Base-by-base conservation (phyloP, 2,888 invertebrate genomes). In the Phaonia tiefii region DNA sequence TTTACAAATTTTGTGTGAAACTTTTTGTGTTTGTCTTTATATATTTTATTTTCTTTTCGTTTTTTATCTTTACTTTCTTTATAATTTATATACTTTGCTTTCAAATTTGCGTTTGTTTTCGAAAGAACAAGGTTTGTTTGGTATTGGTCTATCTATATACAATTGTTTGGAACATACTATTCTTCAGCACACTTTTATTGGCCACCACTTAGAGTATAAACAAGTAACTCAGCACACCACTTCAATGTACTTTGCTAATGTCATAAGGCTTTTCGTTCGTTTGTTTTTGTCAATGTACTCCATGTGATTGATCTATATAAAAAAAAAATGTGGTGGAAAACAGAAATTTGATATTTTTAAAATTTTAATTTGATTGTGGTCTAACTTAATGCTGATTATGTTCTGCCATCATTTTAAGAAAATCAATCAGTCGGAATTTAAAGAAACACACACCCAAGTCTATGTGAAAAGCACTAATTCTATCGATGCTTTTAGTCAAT, bases 21-120 rank as follows among this genome's bases (percentile, higher is more conserved):
- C 65, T 76, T 13, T 31, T 39, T 70, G 63, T 11, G 42, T 60
- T 69, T 60, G 17, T 72, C 65, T 49, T 66, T 72, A 13, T 37
- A 44, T 60, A 54, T 22, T 66, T 67, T 60, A 58, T 4, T 71
- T 74, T 71, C 67, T 42, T 72, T 20, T 69, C 67, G 42, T 75
- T 2, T 58, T 17, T 54, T 13, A n/a, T n/a, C 26, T 26, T 60
- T 60, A 20, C 10, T 72, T 49, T 60, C 37, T 46, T n/a, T 46
- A 25, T 58, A 25, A 42, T 66, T 54, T 46, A 15, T 39, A 37
- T 60, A 15, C 39, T n/a, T 20, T 63, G 22, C 39, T 63, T 63
- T 63, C 22, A 31, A 15, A 58, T 51, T 8, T 25, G 13, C 26
- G 8, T 58, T 58, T 37, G 31, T 37, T 58, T 17, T 58, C 31